Percentiles rank a stretch among this genome's conserved stretches.
Conservation (phyloP, 2,797 vertebrate species). For the Lates japonicus region DNA sequence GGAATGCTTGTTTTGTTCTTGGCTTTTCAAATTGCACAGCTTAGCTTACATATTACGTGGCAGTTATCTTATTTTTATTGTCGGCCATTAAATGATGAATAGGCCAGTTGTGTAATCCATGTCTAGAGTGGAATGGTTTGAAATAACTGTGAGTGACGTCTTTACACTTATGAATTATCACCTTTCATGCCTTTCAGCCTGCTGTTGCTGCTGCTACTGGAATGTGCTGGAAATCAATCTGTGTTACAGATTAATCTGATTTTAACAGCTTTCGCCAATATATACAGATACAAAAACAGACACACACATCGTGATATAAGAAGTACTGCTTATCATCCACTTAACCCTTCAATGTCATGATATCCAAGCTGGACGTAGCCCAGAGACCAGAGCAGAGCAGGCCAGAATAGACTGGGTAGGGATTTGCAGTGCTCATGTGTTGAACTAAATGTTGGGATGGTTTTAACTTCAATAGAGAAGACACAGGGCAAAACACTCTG, state of each 20-base stretch:
- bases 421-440: slow-evolving; percentile 69
- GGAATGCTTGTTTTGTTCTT: slow-evolving; percentile 31
- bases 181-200: slow-evolving; percentile 40
- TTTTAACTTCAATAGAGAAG: slow-evolving; percentile 58
- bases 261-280: slow-evolving; percentile 59
- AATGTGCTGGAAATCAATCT: slow-evolving; percentile 39
- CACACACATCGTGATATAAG: neutral
- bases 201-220: slow-evolving; percentile 27
- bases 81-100: slow-evolving; percentile 63
- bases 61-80: slow-evolving; percentile 58
- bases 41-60: slow-evolving; percentile 17
- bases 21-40: slow-evolving; percentile 21
- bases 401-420: slow-evolving; percentile 69
- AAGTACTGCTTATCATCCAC: slow-evolving; percentile 36
- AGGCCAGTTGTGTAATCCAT: slow-evolving; percentile 51
- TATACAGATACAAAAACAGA: slow-evolving; percentile 13
- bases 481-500: slow-evolving; percentile 43
- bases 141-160: slow-evolving; percentile 63
- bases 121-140: slow-evolving; percentile 60
- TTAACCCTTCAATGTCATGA: slow-evolving; percentile 61
- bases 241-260: slow-evolving; percentile 58
- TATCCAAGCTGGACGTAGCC: slow-evolving; percentile 32
- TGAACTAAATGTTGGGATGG: slow-evolving; percentile 73
- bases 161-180: slow-evolving; percentile 71
- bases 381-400: slow-evolving; percentile 59